Evolutionary conservation across 2,888 invertebrate species (phyloP), one percentile per base, ranked within the genome.

Genomic region (Drosophila lutescens): DNA sequence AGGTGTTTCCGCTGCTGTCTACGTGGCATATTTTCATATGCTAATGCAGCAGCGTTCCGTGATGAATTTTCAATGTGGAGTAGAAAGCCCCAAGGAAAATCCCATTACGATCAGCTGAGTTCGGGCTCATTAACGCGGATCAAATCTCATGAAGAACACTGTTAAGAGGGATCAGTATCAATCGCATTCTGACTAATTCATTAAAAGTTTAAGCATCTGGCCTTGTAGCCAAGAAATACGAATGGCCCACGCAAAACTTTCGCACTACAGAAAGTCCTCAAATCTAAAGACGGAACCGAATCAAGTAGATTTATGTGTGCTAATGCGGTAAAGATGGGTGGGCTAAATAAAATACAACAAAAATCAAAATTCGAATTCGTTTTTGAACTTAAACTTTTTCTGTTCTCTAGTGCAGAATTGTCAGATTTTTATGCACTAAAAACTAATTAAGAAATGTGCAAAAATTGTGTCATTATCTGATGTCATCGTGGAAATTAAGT

Each of bases 321-420:
- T n/a, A 17, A 12, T 40, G 58, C 40, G 40, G 23, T 38, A 13
- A 32, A 72, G 67, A 44, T 61, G 58, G 57, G 44, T n/a, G n/a
- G 30, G 17, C 15, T 15, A 15, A 23, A 63, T 62, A 50, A 50
- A 32, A 46, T 36, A 75, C 41, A 34, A 50, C 49, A 20, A 20
- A 38, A 76, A 75, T 72, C 54, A 57, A 57, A 23, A 26, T n/a
- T 46, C 1, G 41, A 67, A 23, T 51, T 26, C 57, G 57, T 66
- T 82, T 80, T 79, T 83, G 85, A 83, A 83, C 81, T 86, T 83
- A 77, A 81, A 86, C 71, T 32, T 30, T 84, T 72, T 71, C 59
- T 54, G 53, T 63, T 38, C 41, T 36, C 30, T 10, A 20, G 1
- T 20, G 20, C 12, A 15, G 46, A 30, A 10, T 10, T 7, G 17